A percentile compares a stretch with the other conserved stretches of the same genome.
Evolutionary conservation across 1,140 invertebrate species (phyloP).

Genomic region (Amyelois transitella): DNA sequence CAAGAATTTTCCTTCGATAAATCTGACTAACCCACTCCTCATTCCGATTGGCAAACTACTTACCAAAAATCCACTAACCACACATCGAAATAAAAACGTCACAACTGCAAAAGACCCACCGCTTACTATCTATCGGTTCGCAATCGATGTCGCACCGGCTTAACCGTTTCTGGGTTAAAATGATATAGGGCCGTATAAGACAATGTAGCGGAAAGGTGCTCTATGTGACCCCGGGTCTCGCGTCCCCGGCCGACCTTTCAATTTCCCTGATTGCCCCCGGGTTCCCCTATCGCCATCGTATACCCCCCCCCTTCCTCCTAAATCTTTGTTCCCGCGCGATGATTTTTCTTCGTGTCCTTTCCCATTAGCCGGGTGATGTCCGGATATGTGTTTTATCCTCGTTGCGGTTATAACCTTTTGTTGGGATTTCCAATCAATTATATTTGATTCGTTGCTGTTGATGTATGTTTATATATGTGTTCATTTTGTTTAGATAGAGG

Average conservation of each 20-base stretch:
- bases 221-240: slow-evolving; percentile 6
- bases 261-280: slow-evolving; percentile 38
- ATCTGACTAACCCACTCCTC: no score
- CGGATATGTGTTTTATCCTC: neutral
- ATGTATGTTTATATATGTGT: neutral
- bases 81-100: neutral
- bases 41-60: no score
- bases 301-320: no score
- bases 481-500: no score
- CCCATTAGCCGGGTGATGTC: neutral
- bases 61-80: neutral
- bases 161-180: no score
- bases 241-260: slow-evolving; percentile 37
- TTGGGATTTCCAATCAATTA: neutral
- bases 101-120: neutral
- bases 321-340: neutral
- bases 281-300: slow-evolving; percentile 2
- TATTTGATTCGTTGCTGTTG: neutral
- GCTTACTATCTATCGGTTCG: slow-evolving; percentile 29
- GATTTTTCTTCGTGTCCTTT: neutral
- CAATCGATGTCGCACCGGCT: slow-evolving; percentile 16
- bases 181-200: slow-evolving; percentile 44
- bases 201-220: slow-evolving; percentile 41
- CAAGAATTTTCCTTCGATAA: no score
- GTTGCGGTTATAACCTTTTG: neutral